A percentile compares a stretch with the other conserved stretches of the same genome.
These are phyloP conservation scores for Chelonus formosanus DNA, from an alignment of 2,888 invertebrate species.

Conservation along the genomic window DNA sequence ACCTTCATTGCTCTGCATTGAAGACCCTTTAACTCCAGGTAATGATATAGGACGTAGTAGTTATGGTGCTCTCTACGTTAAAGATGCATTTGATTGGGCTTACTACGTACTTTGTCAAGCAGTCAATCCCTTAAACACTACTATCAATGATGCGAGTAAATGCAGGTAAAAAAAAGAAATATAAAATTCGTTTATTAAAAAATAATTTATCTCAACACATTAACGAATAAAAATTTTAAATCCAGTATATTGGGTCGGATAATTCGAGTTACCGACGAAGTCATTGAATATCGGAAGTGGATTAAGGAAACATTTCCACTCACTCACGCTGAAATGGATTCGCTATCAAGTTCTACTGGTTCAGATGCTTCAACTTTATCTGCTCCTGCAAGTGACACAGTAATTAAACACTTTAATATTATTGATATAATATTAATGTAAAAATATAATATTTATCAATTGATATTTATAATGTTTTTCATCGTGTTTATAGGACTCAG, in stretches of 20 bases:
- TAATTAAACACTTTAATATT: constrained; percentile 39
- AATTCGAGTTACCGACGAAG: constrained; percentile 92
- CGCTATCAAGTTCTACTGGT: constrained; percentile 62
- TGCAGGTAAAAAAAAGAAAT: constrained; percentile 58
- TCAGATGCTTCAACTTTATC: constrained; percentile 63
- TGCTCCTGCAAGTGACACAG: constrained; percentile 63
- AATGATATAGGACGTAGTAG: constrained; percentile 99
- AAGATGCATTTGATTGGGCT: constrained; percentile 96
- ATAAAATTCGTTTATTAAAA: neutral
- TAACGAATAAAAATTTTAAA: constrained; percentile 22
- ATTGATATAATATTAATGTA: neutral
- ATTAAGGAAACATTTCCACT: constrained; percentile 69
- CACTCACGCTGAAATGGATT: constrained; percentile 57
- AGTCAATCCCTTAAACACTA: constrained; percentile 68
- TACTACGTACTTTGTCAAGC: constrained; percentile 85
- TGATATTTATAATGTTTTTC: neutral
- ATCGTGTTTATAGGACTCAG: constrained; percentile 54
- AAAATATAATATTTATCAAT: neutral
- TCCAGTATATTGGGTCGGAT: constrained; percentile 86
- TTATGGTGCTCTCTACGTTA: constrained; percentile 89
- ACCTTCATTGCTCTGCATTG: constrained; percentile 93
- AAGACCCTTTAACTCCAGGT: constrained; percentile 94
- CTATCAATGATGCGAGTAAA: constrained; percentile 68
- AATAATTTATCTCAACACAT: neutral
- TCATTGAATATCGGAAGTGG: constrained; percentile 77